Evolutionary conservation across 2,113 vertebrate genomes (phyloP).

Genomic region (Bufo gargarizans): DNA sequence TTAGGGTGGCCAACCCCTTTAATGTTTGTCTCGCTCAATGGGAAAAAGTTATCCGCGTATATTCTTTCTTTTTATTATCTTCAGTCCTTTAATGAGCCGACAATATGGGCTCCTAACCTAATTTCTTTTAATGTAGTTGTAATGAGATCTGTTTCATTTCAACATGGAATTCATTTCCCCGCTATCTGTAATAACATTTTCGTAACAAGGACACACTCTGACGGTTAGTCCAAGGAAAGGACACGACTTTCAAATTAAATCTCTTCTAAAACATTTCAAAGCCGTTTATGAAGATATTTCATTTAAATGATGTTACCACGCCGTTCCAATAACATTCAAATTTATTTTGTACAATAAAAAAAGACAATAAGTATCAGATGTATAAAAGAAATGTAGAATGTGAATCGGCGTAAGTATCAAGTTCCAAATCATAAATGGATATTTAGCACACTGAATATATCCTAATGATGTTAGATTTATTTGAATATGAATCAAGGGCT

Average conservation of each 20-base stretch:
- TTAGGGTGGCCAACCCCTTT: background rate
- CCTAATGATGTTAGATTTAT: background rate
- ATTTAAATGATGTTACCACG: slow-evolving; percentile 4
- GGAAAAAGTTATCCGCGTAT: background rate
- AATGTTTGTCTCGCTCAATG: background rate
- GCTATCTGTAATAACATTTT: slow-evolving; percentile 44
- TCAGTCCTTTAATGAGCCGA: slow-evolving; percentile 45
- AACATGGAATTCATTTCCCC: slow-evolving; percentile 25
- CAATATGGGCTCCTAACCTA: slow-evolving; percentile 53
- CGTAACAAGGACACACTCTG: slow-evolving; percentile 45
- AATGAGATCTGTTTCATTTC: slow-evolving; percentile 51
- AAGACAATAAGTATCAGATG: slow-evolving; percentile 15
- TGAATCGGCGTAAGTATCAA: background rate
- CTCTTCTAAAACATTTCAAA: background rate
- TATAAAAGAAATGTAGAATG: background rate
- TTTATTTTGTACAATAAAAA: slow-evolving; percentile 8
- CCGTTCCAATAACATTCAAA: background rate
- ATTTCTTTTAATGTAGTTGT: slow-evolving; percentile 54
- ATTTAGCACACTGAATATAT: background rate
- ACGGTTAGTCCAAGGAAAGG: slow-evolving; percentile 14
- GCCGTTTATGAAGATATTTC: background rate
- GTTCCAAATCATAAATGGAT: background rate
- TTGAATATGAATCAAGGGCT: too few relatives aligned
- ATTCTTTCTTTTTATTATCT: slow-evolving; percentile 21
- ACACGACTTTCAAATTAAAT: slow-evolving; percentile 33